phyloP scores from a whole-genome alignment of 1,140 invertebrate genomes.

The Apis cerana region DNA sequence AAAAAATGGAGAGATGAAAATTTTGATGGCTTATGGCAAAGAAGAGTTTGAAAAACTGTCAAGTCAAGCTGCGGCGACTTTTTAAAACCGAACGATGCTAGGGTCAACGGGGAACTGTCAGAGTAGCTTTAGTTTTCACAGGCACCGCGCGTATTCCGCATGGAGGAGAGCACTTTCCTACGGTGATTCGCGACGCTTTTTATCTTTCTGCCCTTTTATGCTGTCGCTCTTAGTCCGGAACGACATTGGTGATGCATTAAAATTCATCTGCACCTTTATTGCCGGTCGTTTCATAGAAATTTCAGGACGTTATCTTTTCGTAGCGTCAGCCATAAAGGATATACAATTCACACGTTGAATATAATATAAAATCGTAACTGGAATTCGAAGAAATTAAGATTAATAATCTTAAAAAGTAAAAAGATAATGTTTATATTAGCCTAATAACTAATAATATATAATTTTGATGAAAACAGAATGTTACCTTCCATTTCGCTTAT shows the following conservation, averaged over 20 bases:
- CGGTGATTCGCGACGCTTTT: slow-evolving; percentile 52
- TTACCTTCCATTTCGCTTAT: slow-evolving; percentile 34
- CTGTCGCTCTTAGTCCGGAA: slow-evolving; percentile 48
- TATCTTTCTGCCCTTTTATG: slow-evolving; percentile 51
- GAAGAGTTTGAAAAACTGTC: slow-evolving; percentile 31
- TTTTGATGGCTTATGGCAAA: slow-evolving; percentile 22
- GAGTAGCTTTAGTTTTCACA: slow-evolving; percentile 48
- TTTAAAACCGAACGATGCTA: slow-evolving; percentile 48
- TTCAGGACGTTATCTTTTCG: slow-evolving; percentile 13
- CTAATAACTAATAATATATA: slow-evolving; percentile 29
- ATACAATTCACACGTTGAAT: neutral
- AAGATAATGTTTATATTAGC: neutral
- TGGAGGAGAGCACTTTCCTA: slow-evolving; percentile 44
- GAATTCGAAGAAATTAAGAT: neutral
- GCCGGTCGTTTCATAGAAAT: slow-evolving; percentile 36
- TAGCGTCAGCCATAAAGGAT: neutral
- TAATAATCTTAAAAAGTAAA: neutral
- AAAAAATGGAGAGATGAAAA: slow-evolving; percentile 1
- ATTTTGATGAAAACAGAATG: slow-evolving; percentile 15
- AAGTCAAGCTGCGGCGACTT: slow-evolving; percentile 30
- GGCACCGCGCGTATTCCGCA: slow-evolving; percentile 21
- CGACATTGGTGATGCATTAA: slow-evolving; percentile 54
- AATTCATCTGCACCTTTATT: slow-evolving; percentile 55
- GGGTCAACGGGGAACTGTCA: slow-evolving; percentile 48
- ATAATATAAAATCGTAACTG: neutral